phyloP scores from a whole-genome alignment of 2,797 vertebrate species.

The Megalops cyprinoides region DNA sequence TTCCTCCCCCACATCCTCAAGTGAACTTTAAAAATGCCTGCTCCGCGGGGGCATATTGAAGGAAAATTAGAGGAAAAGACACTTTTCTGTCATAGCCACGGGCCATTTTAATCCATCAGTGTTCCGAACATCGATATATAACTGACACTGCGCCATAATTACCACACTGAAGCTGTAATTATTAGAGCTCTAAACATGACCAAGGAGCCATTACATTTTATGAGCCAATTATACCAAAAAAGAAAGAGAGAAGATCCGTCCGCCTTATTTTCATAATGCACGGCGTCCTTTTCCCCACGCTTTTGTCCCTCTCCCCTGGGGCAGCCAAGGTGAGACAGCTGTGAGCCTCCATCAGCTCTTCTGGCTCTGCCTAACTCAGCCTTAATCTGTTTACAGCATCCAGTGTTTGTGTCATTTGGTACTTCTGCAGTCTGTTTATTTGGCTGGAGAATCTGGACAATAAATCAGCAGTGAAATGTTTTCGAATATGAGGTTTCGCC shows the following conservation, averaged over 20 bases:
- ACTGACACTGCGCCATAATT: neutral
- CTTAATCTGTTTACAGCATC: neutral
- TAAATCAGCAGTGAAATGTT: too few relatives aligned
- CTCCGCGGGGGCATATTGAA: constrained; percentile 23
- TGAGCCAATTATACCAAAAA: constrained; percentile 33
- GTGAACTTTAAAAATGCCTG: constrained; percentile 2
- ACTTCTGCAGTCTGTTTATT: too few relatives aligned
- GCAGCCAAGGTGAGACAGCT: neutral
- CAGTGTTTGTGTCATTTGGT: neutral
- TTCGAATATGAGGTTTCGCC: too few relatives aligned
- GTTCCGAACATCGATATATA: constrained; percentile 44
- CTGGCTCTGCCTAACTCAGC: constrained; percentile 12
- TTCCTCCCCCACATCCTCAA: neutral
- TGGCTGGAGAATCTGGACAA: too few relatives aligned
- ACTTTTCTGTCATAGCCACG: constrained; percentile 42
- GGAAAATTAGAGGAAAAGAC: constrained; percentile 24
- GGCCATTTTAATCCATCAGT: constrained; percentile 44
- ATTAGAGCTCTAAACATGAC: constrained; percentile 39
- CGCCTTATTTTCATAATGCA: too few relatives aligned
- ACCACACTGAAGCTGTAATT: constrained; percentile 24
- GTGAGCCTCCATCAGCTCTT: too few relatives aligned
- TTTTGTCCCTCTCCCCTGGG: constrained; percentile 26
- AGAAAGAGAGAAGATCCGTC: constrained; percentile 30
- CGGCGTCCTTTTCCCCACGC: too few relatives aligned
- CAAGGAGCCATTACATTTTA: constrained; percentile 28